Evolutionary conservation across 2,888 invertebrate species (phyloP), one percentile per base, ranked within the genome.

Genomic region (Drosophila falleni): DNA sequence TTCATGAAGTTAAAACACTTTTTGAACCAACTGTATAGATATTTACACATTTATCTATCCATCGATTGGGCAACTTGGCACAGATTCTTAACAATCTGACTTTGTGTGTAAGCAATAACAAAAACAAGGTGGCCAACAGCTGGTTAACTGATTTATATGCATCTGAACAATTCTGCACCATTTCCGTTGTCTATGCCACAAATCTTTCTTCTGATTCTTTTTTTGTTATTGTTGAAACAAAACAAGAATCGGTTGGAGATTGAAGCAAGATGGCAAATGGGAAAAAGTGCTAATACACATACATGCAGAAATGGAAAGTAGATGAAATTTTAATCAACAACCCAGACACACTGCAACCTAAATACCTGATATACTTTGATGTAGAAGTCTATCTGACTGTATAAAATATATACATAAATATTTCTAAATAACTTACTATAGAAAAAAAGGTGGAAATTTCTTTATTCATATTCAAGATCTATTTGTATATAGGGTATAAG

Each of bases 131-230:
- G 67, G 75, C 80, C 19, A 56, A 42, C 77, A 80, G 87, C 82
- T 81, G 81, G 63, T 74, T 85, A 84, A 81, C 87, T 87, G 81
- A 87, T 89, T 84, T 78, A 83, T 78, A 86, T 78, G 71, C 65
- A 71, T 80, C 54, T 67, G 53, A 73, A 81, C 64, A 54, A 59
- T 74, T 70, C 56, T 58, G 39, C n/a, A 69, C 23, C 77, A 66
- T 80, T 88, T 84, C 89, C 84, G 84, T 63, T 74, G 51, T 58
- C 37, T 49, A 37, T 42, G 41, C 35, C 19, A 50, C 49, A 50
- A 50, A 50, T 46, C 26, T 46, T 11, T 47, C 15, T 16, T 16
- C 49, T 46, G 8, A 15, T 15, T 13, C 29, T n/a, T 13, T 29
- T n/a, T 11, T 47, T n/a, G 5, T 47, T 47, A 11, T 49, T 50